A percentile compares a stretch with the other conserved stretches of the same genome.
Conservation (phyloP, 1,140 invertebrate genomes). For the Nasonia vitripennis region DNA sequence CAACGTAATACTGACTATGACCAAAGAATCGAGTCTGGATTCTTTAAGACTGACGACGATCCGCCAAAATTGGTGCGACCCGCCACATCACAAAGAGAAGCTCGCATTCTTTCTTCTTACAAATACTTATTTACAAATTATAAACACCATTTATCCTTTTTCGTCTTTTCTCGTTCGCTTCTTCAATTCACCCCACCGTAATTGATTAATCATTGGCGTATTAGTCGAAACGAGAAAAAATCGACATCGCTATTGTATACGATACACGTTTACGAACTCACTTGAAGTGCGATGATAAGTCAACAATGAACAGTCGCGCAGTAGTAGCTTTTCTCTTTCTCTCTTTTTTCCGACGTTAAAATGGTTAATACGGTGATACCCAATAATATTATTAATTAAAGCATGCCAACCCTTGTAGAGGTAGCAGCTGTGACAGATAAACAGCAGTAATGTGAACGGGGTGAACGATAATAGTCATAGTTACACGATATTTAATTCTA, state of each 20-base stretch:
- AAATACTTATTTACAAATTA: constrained; percentile 58
- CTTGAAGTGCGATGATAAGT: constrained; percentile 37
- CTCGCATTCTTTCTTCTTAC: constrained; percentile 51
- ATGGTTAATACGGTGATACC: constrained; percentile 47
- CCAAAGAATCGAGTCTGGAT: not conserved
- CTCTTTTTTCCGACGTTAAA: constrained; percentile 36
- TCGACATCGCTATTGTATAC: constrained; percentile 15
- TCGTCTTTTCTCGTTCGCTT: constrained; percentile 6
- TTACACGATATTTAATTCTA: constrained; percentile 57
- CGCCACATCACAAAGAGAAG: constrained; percentile 18
- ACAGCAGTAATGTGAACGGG: constrained; percentile 45
- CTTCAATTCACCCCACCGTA: constrained; percentile 7
- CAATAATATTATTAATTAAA: constrained; percentile 50
- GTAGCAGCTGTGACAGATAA: constrained; percentile 47
- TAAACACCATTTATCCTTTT: constrained; percentile 47
- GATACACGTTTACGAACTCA: constrained; percentile 27
- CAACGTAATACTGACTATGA: constrained; percentile 15
- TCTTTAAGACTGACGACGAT: constrained; percentile 11
- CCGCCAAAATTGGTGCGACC: constrained; percentile 3
- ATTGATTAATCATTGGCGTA: constrained; percentile 15
- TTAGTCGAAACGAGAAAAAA: not conserved
- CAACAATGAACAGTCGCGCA: constrained; percentile 50
- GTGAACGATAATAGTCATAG: constrained; percentile 53
- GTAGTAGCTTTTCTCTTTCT: constrained; percentile 23
- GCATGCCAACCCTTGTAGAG: not conserved